Evolutionary conservation across 2,888 invertebrate genomes (phyloP), one percentile per base, ranked within the genome.

Genomic region (Sminthurides aquaticus): DNA sequence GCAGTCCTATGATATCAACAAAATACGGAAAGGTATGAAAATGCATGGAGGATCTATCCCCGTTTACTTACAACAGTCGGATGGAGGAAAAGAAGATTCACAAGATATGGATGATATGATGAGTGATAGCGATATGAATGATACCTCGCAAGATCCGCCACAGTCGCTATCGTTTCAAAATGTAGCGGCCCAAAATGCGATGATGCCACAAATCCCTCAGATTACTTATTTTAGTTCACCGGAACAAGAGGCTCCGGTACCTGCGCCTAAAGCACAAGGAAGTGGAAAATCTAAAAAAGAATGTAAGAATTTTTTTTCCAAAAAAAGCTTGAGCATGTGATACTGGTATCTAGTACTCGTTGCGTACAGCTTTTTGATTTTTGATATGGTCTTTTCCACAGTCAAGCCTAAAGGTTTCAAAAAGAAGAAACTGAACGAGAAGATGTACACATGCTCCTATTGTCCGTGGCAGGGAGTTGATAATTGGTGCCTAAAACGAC

Each of bases 401-500:
- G 73, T 57, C 15, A 74, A 74, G 64, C 62, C 71, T 60, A 75
- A 78, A 61, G 79, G 79, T 71, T 76, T 70, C 67, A 76, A 77
- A 71, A 76, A 76, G 78, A 86, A 82, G 79, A 76, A 76, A 63
- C 65, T 68, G 29, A 84, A 85, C 59, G 86, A 87, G 77, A 85
- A 87, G 75, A 84, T 89, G 74, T 90, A 88, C 80, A 86, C 88
- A 72, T 93, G 93, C 80, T 89, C 90, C 78, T 92, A 91, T 78
- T 94, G 93, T 79, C 84, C 91, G 25, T 69, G 73, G 73, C 89
- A 90, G 49, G 93, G 93, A 25, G 91, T 90, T 64, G 93, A 93
- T 80, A 92, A 92, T 79, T 94, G 93, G 93, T 92, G 92, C 76
- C 82, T 93, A 67, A 92, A 93, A 79, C 84, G 93, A 57, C 93